Evolutionary conservation across 2,113 vertebrate species (phyloP).

Genomic region (Xiphorhynchus elegans): DNA sequence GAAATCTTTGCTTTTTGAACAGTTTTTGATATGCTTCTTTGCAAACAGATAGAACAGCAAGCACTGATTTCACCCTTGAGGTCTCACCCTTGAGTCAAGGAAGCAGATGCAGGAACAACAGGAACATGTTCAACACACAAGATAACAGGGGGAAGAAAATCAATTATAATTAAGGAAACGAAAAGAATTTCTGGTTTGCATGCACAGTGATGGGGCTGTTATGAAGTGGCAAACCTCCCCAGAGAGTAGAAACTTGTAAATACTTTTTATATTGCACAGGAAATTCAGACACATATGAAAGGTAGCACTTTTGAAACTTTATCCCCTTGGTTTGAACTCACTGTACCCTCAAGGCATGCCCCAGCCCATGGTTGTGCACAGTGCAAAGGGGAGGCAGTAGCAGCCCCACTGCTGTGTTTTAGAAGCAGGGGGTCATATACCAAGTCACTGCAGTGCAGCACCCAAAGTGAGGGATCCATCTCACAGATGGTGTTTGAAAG

Average conservation of each 20-base stretch:
- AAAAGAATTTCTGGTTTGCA: not conserved
- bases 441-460: not conserved
- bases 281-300: not conserved
- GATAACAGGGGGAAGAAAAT: not conserved
- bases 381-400: not conserved
- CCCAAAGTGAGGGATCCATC: not conserved
- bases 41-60: not conserved
- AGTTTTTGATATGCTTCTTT: not conserved
- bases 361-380: rapidly evolving
- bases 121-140: not conserved
- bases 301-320: not conserved
- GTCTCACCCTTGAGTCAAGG: not conserved
- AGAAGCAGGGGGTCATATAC: not conserved
- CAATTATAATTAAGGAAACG: not conserved
- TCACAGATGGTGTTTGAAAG: not conserved
- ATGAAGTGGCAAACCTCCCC: rapidly evolving
- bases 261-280: not conserved
- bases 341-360: too few species aligned
- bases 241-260: not conserved
- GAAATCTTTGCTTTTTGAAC: not conserved
- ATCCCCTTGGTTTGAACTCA: not conserved
- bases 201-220: not conserved
- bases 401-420: not conserved
- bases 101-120: not conserved
- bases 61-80: not conserved